Base-by-base conservation (phyloP, 2,113 vertebrate genomes). In the Corythoichthys intestinalis region DNA sequence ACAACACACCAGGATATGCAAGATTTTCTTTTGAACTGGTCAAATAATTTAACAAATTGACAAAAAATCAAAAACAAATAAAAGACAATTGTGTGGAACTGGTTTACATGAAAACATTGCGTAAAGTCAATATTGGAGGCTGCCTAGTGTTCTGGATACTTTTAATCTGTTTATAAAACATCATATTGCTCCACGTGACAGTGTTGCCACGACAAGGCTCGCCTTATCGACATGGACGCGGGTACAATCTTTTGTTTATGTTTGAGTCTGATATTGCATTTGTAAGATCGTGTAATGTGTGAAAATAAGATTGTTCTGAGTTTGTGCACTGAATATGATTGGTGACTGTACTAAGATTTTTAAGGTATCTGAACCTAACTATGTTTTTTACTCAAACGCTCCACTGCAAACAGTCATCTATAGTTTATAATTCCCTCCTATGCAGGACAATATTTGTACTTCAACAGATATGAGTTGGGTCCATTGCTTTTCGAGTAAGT, bases 231-330 rank as follows among this genome's bases (percentile, higher is more conserved):
- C 15, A 49, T 14, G 62, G 41, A 0, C n/a, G 13, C 53, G 37
- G 50, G 50, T 50, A 10, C 10, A 5, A 20, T 48, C 38, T 52
- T 54, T 44, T 69, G 52, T 67, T 72, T 68, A 63, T 41, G 9
- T 72, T 65, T 56, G 13, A 37, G 48, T 62, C 44, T 54, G 50
- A 20, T 57, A 66, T 64, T 75, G 13, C 15, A n/a, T 12, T 48
- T 49, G 66, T 70, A 61, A 65, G 47, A 34, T 0, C 4, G 20
- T 37, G 20, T 5, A 13, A 61, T 66, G 5, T 56, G 49, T 8
- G 2, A 4, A 9, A 63, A 58, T 10, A 14, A 39, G 13, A 47
- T 28, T 39, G 58, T 13, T 62, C 8, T 1, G 47, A 12, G 7
- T 41, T 44, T 44, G 2, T 44, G 6, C 4, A 44, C 41, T 44